Conservation (phyloP, 2,888 invertebrate species). For the Linnaemya vulpina region DNA sequence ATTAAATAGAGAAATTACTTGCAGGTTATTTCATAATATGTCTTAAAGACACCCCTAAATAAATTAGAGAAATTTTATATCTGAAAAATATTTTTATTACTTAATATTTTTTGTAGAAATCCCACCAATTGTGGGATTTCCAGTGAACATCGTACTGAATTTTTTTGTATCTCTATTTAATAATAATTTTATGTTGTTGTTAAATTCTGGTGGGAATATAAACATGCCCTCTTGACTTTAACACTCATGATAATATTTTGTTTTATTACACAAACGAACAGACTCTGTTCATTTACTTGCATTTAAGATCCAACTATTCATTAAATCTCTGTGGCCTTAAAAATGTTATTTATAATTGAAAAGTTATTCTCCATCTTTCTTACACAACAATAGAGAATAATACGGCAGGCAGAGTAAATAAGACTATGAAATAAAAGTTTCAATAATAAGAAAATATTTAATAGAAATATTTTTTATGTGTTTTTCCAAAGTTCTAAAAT, state of each 20-base stretch:
- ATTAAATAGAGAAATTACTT: too few species aligned
- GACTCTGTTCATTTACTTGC: neutral
- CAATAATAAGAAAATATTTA: too few species aligned
- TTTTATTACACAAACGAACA: neutral
- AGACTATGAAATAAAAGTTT: neutral
- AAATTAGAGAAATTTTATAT: too few species aligned
- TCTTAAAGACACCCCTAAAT: too few species aligned
- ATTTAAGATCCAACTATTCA: neutral
- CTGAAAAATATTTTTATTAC: neutral
- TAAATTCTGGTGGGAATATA: neutral
- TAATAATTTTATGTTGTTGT: neutral
- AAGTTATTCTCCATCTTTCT: neutral
- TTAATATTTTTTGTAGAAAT: neutral
- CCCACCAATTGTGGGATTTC: neutral
- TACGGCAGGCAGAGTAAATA: neutral
- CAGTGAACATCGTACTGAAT: neutral
- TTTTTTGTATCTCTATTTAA: neutral
- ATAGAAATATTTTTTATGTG: too few species aligned
- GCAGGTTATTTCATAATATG: too few species aligned
- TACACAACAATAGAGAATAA: neutral
- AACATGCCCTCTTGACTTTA: neutral
- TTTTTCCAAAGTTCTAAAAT: too few species aligned
- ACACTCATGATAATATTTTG: neutral
- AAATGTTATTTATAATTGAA: conserved; percentile 43
- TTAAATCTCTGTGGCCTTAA: conserved; percentile 18